Evolutionary conservation across 2,797 vertebrate genomes (phyloP).

Genomic region (Parotocinclus haroldoi): DNA sequence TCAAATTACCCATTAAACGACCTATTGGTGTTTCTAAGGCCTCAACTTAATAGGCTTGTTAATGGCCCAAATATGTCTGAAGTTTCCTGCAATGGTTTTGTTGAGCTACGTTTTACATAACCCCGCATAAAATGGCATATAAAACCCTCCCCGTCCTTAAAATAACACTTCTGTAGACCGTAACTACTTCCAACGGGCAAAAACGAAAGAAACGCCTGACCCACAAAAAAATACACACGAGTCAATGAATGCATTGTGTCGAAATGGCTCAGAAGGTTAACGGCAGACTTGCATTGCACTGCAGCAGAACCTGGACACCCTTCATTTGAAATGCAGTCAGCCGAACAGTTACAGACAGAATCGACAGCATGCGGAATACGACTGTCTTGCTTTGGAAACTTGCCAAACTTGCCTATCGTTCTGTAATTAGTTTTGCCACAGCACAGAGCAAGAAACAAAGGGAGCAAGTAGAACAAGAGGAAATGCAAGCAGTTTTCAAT

Average conservation of each 20-base stretch:
- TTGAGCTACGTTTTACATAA: too few species aligned
- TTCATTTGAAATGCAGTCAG: conserved; percentile 41
- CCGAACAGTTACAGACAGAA: conserved; percentile 40
- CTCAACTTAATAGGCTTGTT: too few species aligned
- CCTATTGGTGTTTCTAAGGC: too few species aligned
- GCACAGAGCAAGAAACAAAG: conserved; percentile 26
- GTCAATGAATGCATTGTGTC: conserved; percentile 42
- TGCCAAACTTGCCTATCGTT: conserved; percentile 18
- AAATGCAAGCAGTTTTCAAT: too few species aligned
- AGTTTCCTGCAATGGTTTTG: too few species aligned
- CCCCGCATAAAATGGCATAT: too few species aligned
- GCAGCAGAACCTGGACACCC: conserved; percentile 32
- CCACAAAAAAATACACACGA: background rate
- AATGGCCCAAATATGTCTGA: too few species aligned
- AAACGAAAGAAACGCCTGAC: too few species aligned
- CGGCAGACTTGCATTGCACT: conserved; percentile 39
- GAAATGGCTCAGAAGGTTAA: conserved; percentile 47
- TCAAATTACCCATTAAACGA: too few species aligned
- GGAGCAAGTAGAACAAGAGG: conserved; percentile 17
- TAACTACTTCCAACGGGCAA: too few species aligned
- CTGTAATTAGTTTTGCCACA: conserved; percentile 25
- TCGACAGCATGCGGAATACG: conserved; percentile 42
- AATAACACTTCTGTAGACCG: too few species aligned
- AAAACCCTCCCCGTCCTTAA: too few species aligned
- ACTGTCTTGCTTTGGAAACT: conserved; percentile 35